phyloP scores from a whole-genome alignment of 2,888 invertebrate genomes.

The Griposia aprilina region DNA sequence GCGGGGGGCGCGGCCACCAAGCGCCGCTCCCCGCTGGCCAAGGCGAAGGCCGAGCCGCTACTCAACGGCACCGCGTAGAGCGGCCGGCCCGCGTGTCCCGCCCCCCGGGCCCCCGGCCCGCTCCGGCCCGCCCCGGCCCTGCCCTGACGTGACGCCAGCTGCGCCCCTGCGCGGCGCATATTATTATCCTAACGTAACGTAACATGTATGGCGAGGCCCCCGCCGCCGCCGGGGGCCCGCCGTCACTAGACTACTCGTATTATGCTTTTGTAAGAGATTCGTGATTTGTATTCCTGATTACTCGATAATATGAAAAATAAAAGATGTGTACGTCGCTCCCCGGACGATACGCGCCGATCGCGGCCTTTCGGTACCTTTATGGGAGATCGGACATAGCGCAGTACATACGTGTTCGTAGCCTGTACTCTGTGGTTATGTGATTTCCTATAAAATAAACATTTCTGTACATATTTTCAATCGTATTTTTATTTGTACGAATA shows the following conservation, averaged over 20 bases:
- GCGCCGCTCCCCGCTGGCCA: slow-evolving; percentile 85
- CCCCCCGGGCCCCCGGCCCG: slow-evolving; percentile 33
- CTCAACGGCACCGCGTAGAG: slow-evolving; percentile 92
- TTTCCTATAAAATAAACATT: slow-evolving; percentile 89
- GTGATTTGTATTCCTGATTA: slow-evolving; percentile 90
- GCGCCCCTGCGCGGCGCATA: slow-evolving; percentile 60
- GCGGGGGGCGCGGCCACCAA: slow-evolving; percentile 68
- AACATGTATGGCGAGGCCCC: slow-evolving; percentile 66
- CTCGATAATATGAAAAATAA: slow-evolving; percentile 87
- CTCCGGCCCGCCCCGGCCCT: slow-evolving; percentile 33
- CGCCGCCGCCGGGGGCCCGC: slow-evolving; percentile 60
- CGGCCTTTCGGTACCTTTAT: slow-evolving; percentile 81
- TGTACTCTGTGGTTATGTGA: slow-evolving; percentile 84
- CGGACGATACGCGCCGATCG: slow-evolving; percentile 82
- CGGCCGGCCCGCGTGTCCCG: slow-evolving; percentile 43
- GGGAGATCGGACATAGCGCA: slow-evolving; percentile 82
- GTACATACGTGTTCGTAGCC: slow-evolving; percentile 81
- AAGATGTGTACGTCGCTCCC: slow-evolving; percentile 87
- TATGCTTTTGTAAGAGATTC: slow-evolving; percentile 90
- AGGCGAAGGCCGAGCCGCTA: slow-evolving; percentile 91
- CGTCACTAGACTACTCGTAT: slow-evolving; percentile 84
- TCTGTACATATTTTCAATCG: slow-evolving; percentile 90
- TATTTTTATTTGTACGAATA: slow-evolving; percentile 85
- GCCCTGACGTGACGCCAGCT: slow-evolving; percentile 38
- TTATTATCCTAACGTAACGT: slow-evolving; percentile 73